These are phyloP conservation scores for Taphrorychus bicolor DNA, from an alignment of 2,888 invertebrate species.

Conservation along the genomic window DNA sequence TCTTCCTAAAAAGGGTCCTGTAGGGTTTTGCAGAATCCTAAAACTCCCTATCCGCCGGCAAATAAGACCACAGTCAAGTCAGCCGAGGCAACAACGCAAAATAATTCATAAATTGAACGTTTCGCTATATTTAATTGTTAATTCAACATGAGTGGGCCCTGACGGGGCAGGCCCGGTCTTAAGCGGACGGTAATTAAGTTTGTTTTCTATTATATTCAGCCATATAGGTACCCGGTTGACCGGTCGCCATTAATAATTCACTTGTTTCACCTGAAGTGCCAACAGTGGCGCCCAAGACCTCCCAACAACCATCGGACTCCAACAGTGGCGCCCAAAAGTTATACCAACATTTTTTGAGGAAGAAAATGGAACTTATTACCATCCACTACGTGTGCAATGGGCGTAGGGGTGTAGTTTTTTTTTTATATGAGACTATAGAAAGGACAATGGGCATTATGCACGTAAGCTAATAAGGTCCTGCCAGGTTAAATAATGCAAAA, in stretches of 20 bases:
- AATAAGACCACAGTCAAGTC: constrained; percentile 25
- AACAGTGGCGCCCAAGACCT: constrained; percentile 11
- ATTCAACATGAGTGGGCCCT: constrained; percentile 57
- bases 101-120: constrained; percentile 62
- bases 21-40: not conserved
- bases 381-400: no score
- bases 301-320: no score
- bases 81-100: constrained; percentile 40
- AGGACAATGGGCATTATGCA: not conserved
- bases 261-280: constrained; percentile 30
- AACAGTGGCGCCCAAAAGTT: not conserved
- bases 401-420: no score
- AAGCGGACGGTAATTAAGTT: constrained; percentile 61
- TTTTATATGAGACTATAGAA: not conserved
- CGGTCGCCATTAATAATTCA: constrained; percentile 42
- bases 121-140: constrained; percentile 58
- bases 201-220: constrained; percentile 61
- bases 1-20: not conserved
- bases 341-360: not conserved
- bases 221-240: constrained; percentile 53
- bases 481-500: constrained; percentile 10
- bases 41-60: constrained; percentile 7
- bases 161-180: constrained; percentile 56
- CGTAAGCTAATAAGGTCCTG: not conserved
- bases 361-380: not conserved